phyloP scores from a whole-genome alignment of 1,140 invertebrate species.

The Aphelinus atriplicis region DNA sequence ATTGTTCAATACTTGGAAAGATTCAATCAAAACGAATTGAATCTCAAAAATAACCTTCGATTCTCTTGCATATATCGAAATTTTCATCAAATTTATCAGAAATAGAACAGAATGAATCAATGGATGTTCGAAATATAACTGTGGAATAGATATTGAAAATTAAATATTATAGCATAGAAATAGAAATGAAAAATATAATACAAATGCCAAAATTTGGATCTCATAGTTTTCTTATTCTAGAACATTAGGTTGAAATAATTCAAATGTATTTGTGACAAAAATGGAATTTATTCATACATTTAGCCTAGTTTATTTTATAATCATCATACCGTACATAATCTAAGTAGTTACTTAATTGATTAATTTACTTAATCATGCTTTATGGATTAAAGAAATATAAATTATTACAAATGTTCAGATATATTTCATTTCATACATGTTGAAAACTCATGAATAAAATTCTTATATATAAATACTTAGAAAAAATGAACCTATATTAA shows the following conservation, averaged over 20 bases:
- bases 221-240: too few relatives aligned
- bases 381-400: not conserved
- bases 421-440: constrained; percentile 8
- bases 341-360: not conserved
- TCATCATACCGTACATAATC: not conserved
- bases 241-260: constrained; percentile 8
- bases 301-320: constrained; percentile 16
- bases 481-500: constrained; percentile 42
- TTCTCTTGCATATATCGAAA: too few relatives aligned
- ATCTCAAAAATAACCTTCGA: too few relatives aligned
- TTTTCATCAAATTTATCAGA: too few relatives aligned
- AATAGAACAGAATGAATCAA: too few relatives aligned
- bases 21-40: too few relatives aligned
- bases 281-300: constrained; percentile 24
- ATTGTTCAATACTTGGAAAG: too few relatives aligned
- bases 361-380: not conserved
- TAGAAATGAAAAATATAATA: too few relatives aligned
- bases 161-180: too few relatives aligned
- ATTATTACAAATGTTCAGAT: constrained; percentile 20
- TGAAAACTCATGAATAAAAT: constrained; percentile 19
- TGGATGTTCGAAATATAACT: too few relatives aligned
- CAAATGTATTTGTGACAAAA: constrained; percentile 16
- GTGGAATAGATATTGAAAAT: too few relatives aligned
- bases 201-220: too few relatives aligned
- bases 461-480: constrained; percentile 41